A percentile compares a stretch with the other conserved stretches of the same genome.
Conservation (phyloP, 2,113 vertebrate genomes). For the Notarius quadriscutis region DNA sequence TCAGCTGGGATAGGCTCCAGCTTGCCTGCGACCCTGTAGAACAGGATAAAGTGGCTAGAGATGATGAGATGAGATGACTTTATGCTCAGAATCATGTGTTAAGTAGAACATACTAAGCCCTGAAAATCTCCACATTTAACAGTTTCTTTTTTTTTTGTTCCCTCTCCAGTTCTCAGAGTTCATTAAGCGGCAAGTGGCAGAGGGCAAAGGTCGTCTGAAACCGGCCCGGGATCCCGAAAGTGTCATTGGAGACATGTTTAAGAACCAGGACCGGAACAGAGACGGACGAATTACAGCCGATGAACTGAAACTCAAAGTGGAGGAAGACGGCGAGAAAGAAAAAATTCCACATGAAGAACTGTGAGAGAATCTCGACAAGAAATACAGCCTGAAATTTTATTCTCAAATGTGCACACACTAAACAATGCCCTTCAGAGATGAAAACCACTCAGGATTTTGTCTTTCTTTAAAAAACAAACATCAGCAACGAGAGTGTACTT, state of each 20-base stretch:
- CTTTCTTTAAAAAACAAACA: background rate
- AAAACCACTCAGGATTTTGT: conserved; percentile 25
- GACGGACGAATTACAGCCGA: conserved; percentile 82
- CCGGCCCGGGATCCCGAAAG: conserved; percentile 80
- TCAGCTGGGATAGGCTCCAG: too few relatives aligned
- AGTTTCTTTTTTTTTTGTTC: background rate
- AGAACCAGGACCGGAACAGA: conserved; percentile 91
- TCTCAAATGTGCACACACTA: conserved; percentile 49
- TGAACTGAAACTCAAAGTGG: conserved; percentile 90
- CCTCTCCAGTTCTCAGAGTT: conserved; percentile 84
- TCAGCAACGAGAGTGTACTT: conserved; percentile 19
- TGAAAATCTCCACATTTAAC: background rate
- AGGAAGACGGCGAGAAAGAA: conserved; percentile 86
- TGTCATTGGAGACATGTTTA: conserved; percentile 88
- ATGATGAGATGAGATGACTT: too few relatives aligned
- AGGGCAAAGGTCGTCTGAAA: conserved; percentile 87
- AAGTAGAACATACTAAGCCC: too few relatives aligned
- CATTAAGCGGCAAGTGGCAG: conserved; percentile 83
- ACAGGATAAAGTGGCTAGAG: too few relatives aligned
- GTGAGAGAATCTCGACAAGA: conserved; percentile 58
- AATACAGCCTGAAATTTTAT: background rate
- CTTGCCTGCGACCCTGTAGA: too few relatives aligned
- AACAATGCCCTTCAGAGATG: background rate
- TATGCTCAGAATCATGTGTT: too few relatives aligned
- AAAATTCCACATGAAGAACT: conserved; percentile 84